Percentiles rank a stretch among this genome's conserved stretches.
Conservation (phyloP, 2,797 vertebrate genomes). For the Zenarchopterus dispar region DNA sequence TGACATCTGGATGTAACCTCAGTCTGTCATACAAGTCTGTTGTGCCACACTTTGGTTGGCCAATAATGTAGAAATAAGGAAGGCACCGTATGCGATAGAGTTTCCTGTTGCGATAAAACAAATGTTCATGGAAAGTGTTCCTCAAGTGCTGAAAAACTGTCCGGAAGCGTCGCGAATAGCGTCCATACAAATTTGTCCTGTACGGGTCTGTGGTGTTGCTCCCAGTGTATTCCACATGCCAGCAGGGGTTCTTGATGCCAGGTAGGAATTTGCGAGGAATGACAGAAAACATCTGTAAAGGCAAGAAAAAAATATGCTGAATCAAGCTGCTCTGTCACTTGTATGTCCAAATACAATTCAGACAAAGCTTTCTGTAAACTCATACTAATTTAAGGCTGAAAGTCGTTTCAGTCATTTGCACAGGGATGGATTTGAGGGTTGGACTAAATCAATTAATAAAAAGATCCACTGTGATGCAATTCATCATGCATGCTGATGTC, state of each 20-base stretch:
- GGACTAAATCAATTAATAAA: background rate
- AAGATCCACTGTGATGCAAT: background rate
- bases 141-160: slow-evolving; percentile 89
- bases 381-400: slow-evolving; percentile 8
- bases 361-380: background rate
- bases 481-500: background rate
- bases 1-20: slow-evolving; percentile 90
- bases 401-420: slow-evolving; percentile 17
- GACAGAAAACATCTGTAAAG: slow-evolving; percentile 91
- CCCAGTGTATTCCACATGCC: slow-evolving; percentile 91
- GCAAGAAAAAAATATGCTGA: slow-evolving; percentile 19
- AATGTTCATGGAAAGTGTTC: slow-evolving; percentile 88
- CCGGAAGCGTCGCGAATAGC: slow-evolving; percentile 90
- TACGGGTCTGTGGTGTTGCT: slow-evolving; percentile 89
- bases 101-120: slow-evolving; percentile 82
- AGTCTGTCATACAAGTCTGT: slow-evolving; percentile 95
- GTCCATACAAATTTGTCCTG: slow-evolving; percentile 88
- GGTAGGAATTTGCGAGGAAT: slow-evolving; percentile 90
- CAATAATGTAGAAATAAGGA: slow-evolving; percentile 96
- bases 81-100: slow-evolving; percentile 92
- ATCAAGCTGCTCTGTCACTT: slow-evolving; percentile 14
- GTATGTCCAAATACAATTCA: slow-evolving; percentile 13
- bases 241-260: slow-evolving; percentile 92
- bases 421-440: slow-evolving; percentile 1
- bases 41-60: slow-evolving; percentile 97